A percentile compares a stretch with the other conserved stretches of the same genome.
These are phyloP conservation scores for Dufourea novaeangliae DNA, from an alignment of 1,140 invertebrate genomes.

Conservation along the genomic window DNA sequence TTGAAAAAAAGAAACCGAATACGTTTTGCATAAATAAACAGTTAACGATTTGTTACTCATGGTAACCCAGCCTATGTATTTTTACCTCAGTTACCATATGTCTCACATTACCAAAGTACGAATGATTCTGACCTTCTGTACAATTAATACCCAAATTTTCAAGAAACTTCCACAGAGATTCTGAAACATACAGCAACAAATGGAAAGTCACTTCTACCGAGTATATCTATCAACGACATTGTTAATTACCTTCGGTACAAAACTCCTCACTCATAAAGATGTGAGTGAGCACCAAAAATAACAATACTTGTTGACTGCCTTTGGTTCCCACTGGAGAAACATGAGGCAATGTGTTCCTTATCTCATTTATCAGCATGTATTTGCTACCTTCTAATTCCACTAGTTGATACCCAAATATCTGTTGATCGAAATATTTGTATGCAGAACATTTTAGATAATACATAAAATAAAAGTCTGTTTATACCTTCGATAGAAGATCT, in stretches of 20 bases:
- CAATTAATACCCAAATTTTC: conserved; percentile 58
- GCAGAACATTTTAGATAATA: neutral
- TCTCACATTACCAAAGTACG: conserved; percentile 70
- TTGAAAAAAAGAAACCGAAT: neutral
- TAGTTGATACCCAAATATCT: conserved; percentile 75
- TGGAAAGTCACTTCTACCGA: neutral
- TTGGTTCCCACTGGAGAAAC: conserved; percentile 40
- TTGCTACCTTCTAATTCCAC: conserved; percentile 66
- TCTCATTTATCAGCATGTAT: conserved; percentile 68
- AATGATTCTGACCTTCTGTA: conserved; percentile 40
- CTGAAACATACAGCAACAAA: conserved; percentile 52
- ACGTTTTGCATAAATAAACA: neutral
- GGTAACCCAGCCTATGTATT: neutral
- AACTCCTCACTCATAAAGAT: conserved; percentile 71
- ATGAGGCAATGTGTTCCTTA: conserved; percentile 64
- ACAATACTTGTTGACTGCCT: conserved; percentile 53
- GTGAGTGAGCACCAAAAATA: conserved; percentile 70
- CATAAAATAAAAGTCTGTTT: neutral
- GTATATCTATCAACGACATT: neutral
- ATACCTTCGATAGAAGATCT: conserved; percentile 56
- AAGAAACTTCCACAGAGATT: conserved; percentile 65
- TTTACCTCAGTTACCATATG: conserved; percentile 66
- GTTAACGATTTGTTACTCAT: neutral
- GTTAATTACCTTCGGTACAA: conserved; percentile 66
- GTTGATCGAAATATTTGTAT: conserved; percentile 20